A percentile compares a stretch with the other conserved stretches of the same genome.
phyloP scores from a whole-genome alignment of 2,113 vertebrate genomes.

The Sinocyclocheilus grahami region DNA sequence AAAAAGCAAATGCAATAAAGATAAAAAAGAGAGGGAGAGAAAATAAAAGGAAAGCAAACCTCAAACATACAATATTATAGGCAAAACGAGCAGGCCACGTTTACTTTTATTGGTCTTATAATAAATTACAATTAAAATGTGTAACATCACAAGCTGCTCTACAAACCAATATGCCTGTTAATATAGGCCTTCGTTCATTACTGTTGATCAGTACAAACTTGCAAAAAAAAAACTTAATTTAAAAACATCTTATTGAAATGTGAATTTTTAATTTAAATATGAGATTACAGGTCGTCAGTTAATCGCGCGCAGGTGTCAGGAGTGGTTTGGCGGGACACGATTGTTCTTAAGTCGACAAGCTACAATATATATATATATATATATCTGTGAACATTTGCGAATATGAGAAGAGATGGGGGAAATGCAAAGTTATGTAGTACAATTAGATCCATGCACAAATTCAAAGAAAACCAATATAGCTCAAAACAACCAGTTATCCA shows the following conservation, averaged over 20 bases:
- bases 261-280: neutral
- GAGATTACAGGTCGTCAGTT: neutral
- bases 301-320: constrained; percentile 32
- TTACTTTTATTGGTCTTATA: neutral
- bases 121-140: neutral
- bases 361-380: neutral
- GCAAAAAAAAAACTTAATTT: neutral
- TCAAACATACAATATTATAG: neutral
- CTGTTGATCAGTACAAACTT: too few relatives aligned
- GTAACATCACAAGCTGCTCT: neutral
- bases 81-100: neutral
- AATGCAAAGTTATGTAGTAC: neutral
- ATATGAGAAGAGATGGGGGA: neutral
- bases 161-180: neutral
- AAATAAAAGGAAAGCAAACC: neutral
- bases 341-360: neutral
- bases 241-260: neutral
- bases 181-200: neutral
- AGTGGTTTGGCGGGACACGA: neutral
- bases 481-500: neutral
- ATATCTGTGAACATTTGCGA: too few relatives aligned
- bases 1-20: neutral
- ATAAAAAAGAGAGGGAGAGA: neutral
- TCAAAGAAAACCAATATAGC: neutral
- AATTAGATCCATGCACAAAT: neutral